phyloP scores from a whole-genome alignment of 2,113 vertebrate genomes.

The Helogale parvula region DNA sequence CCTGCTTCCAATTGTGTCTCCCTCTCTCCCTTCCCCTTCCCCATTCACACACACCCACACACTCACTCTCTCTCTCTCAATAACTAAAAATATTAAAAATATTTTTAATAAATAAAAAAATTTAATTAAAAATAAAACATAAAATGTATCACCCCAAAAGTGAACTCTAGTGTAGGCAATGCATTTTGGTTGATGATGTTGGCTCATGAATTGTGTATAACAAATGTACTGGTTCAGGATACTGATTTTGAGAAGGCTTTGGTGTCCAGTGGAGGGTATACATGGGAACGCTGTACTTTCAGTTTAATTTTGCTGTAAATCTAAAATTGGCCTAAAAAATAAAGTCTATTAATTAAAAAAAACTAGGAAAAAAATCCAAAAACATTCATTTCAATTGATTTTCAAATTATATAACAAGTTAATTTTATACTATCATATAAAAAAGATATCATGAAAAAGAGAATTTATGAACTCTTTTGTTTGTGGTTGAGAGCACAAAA shows the following conservation, averaged over 20 bases:
- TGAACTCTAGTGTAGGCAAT: not conserved
- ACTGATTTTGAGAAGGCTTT: not conserved
- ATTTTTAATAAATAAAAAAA: too few relatives aligned
- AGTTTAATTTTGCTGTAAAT: not conserved
- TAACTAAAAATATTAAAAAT: too few relatives aligned
- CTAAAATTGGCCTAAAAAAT: not conserved
- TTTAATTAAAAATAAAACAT: too few relatives aligned
- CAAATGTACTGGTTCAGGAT: not conserved
- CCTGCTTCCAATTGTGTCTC: too few relatives aligned
- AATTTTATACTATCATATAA: not conserved
- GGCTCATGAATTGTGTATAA: not conserved
- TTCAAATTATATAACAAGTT: not conserved
- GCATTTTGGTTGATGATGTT: not conserved
- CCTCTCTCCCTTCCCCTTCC: too few relatives aligned
- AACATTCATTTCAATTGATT: not conserved
- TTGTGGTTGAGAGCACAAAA: too few relatives aligned
- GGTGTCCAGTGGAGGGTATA: not conserved
- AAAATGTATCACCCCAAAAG: not conserved
- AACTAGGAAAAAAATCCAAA: not conserved
- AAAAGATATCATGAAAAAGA: not conserved
- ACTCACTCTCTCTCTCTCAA: too few relatives aligned
- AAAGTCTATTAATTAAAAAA: not conserved
- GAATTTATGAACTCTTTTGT: not conserved
- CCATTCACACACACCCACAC: too few relatives aligned
- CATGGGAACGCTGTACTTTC: not conserved